Evolutionary conservation across 2,797 vertebrate species (phyloP).

Genomic region (Labroides dimidiatus): DNA sequence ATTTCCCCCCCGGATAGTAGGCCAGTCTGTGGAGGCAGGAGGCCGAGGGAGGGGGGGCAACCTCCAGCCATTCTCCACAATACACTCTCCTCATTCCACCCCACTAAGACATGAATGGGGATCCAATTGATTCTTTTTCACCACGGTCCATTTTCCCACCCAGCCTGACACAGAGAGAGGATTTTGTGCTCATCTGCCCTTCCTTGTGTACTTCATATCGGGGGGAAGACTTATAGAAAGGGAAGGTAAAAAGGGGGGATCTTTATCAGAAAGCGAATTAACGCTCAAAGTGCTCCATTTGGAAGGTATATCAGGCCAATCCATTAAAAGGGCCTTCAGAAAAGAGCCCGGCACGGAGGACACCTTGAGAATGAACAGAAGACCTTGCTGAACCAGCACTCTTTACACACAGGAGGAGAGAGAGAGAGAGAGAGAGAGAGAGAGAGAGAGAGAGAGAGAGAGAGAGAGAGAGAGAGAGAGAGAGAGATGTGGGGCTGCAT

Average conservation of each 20-base stretch:
- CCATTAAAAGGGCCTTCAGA: slow-evolving; percentile 98
- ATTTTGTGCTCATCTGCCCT: slow-evolving; percentile 98
- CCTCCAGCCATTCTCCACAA: slow-evolving; percentile 91
- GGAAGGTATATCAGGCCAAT: slow-evolving; percentile 99
- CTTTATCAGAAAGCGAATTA: slow-evolving; percentile 99
- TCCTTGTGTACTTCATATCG: slow-evolving; percentile 98
- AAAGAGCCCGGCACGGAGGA: slow-evolving; percentile 93
- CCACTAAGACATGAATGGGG: slow-evolving; percentile 97
- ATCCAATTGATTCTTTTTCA: slow-evolving; percentile 98
- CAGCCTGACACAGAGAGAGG: slow-evolving; percentile 85
- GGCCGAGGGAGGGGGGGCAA: slow-evolving; percentile 85
- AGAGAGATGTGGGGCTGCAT: slow-evolving; percentile 77
- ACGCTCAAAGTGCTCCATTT: slow-evolving; percentile 99
- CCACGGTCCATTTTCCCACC: slow-evolving; percentile 80
- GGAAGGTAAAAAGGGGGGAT: slow-evolving; percentile 88
- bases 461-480: slow-evolving; percentile 70
- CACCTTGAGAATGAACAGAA: slow-evolving; percentile 99
- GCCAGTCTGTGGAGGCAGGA: slow-evolving; percentile 84
- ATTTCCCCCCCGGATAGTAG: slow-evolving; percentile 90
- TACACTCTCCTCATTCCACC: slow-evolving; percentile 85
- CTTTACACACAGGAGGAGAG: slow-evolving; percentile 86
- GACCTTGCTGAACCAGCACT: slow-evolving; percentile 99
- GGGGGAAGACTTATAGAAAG: slow-evolving; percentile 97
- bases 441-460: slow-evolving; percentile 76
- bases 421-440: slow-evolving; percentile 43